phyloP scores from a whole-genome alignment of 2,888 invertebrate genomes.

The Eumacrocentrus americanus region DNA sequence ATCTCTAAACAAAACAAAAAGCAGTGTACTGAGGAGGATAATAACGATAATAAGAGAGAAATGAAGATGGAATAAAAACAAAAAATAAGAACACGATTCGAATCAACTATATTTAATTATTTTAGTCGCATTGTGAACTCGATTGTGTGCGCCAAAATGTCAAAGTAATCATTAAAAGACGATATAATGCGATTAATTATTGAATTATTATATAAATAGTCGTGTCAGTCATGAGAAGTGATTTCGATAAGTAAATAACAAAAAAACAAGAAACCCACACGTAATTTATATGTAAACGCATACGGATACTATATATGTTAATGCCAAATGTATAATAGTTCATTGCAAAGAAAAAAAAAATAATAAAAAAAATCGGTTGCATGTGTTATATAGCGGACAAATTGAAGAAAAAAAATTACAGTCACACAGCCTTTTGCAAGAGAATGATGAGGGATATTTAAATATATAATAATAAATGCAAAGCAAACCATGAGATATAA shows the following conservation, averaged over 20 bases:
- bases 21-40: neutral
- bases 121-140: slow-evolving; percentile 13
- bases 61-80: slow-evolving; percentile 4
- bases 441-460: slow-evolving; percentile 6
- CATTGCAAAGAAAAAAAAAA: slow-evolving; percentile 34
- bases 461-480: slow-evolving; percentile 10
- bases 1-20: slow-evolving; percentile 7
- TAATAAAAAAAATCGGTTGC: slow-evolving; percentile 22
- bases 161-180: neutral
- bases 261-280: slow-evolving; percentile 29
- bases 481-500: slow-evolving; percentile 20
- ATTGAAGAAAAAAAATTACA: slow-evolving; percentile 4
- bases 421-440: slow-evolving; percentile 9
- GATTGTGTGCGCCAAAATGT: slow-evolving; percentile 17
- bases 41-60: neutral
- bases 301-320: slow-evolving; percentile 56
- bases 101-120: slow-evolving; percentile 1
- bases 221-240: neutral
- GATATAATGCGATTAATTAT: neutral
- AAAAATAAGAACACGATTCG: neutral
- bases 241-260: slow-evolving; percentile 2
- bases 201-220: neutral
- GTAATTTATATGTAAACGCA: slow-evolving; percentile 58
- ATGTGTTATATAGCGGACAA: slow-evolving; percentile 22
- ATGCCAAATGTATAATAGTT: slow-evolving; percentile 62